Base-by-base conservation (phyloP, 2,888 invertebrate genomes). In the Torymus texanus region DNA sequence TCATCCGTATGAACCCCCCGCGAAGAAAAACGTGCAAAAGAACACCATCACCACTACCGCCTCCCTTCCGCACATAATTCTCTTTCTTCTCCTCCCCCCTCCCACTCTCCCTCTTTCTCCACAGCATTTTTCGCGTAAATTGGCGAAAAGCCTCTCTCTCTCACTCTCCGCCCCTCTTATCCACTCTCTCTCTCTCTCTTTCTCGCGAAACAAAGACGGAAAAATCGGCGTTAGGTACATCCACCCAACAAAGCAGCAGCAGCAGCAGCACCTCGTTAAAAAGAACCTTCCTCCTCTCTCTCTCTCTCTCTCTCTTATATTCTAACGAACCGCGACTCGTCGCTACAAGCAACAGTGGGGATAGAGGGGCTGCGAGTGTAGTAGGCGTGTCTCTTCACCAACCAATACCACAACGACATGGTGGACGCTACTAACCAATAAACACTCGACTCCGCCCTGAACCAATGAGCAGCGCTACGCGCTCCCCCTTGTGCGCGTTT, bases 341-440 rank as follows among this genome's bases (percentile, higher is more conserved):
- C 41, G 41, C 16, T 21, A 24, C 12, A 11, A 2, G 51, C 8
- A 50, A 11, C 11, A 16, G 61, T 41, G 41, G 72, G 62, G 55
- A 18, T 56, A 16, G 12, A 29, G 12, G 1, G 21, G 13, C 51
- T 8, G 41, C 41, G 8, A 41, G 21, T 1, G 10, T 2, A 13
- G 51, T 14, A 2, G 59, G 59, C 66, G 66, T 51, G 21, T 2
- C 58, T 24, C 0, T 0, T 1, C 50, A 0, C 14, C 1, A 11
- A 2, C 67, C 67, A 75, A 68, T 62, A 18, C 53, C 13, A 2
- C 14, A 2, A 2, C 75, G 75, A 68, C 61, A 75, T 68, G 74
- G 68, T 62, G 68, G 61, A 12, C 59, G 3, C 66, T 29, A 41
- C 72, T 50, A 53, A 50, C 63, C 21, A 21, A 21, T 21, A 21